A percentile compares a stretch with the other conserved stretches of the same genome.
These are phyloP conservation scores for Pelecanus crispus DNA, from an alignment of 2,113 vertebrate species.

Conservation along the genomic window DNA sequence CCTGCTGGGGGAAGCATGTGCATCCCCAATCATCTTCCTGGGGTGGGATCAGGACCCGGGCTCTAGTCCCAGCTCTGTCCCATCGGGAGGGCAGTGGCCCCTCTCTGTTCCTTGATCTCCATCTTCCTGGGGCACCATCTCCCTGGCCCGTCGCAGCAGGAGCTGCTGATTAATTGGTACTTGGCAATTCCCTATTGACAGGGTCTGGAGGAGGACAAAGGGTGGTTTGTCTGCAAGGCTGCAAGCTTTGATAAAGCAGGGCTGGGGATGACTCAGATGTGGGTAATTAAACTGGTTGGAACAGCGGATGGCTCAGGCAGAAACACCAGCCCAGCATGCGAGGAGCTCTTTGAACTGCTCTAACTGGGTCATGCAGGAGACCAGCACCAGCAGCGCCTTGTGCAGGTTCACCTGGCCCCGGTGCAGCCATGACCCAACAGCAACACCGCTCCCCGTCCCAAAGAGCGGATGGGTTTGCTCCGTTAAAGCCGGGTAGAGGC, in stretches of 20 bases:
- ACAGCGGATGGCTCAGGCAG: background rate
- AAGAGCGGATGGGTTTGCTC: rapidly evolving
- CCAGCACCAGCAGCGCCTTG: rapidly evolving
- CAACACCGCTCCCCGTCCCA: rapidly evolving
- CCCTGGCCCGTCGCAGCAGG: background rate
- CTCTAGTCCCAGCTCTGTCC: background rate
- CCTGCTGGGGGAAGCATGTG: rapidly evolving
- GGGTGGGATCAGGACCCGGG: background rate
- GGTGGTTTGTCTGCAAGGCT: background rate
- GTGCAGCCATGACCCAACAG: rapidly evolving
- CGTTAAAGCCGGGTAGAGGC: background rate
- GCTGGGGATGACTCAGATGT: background rate
- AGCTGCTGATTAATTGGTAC: background rate
- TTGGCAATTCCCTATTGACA: background rate
- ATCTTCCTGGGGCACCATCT: background rate
- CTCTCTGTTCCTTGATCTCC: background rate
- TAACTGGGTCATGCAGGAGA: background rate
- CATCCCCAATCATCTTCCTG: background rate
- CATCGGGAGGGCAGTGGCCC: background rate
- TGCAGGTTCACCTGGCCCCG: background rate
- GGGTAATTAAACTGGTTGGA: background rate
- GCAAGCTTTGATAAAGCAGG: background rate
- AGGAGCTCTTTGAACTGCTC: background rate
- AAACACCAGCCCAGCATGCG: rapidly evolving
- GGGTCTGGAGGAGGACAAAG: slow-evolving; percentile 23